Conservation (phyloP, 2,113 vertebrate genomes). For the Procavia capensis region DNA sequence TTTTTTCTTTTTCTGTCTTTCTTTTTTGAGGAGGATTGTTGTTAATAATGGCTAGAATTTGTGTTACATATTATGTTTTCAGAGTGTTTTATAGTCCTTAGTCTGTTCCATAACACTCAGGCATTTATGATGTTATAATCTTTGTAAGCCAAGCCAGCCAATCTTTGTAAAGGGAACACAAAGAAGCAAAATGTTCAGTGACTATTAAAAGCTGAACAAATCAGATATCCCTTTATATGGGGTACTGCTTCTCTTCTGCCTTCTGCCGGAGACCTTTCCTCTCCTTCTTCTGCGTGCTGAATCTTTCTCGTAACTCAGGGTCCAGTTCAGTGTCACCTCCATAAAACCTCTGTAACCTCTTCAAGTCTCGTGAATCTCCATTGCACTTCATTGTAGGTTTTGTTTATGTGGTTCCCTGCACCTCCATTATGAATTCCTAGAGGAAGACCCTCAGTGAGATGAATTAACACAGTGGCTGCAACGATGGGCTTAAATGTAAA, state of each 20-base stretch:
- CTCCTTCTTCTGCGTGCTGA: not conserved
- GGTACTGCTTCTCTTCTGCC: not conserved
- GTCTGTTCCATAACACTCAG: not conserved
- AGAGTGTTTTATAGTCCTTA: not conserved
- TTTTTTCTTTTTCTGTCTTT: not conserved
- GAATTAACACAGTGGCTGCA: too few species aligned
- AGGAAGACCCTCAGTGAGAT: too few species aligned
- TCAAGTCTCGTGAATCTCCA: not conserved
- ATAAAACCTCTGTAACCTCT: not conserved
- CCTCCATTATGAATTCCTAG: not conserved
- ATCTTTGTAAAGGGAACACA: not conserved
- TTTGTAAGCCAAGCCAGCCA: too few species aligned
- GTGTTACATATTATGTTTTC: conserved; percentile 49
- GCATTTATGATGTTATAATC: not conserved
- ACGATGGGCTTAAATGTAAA: too few species aligned
- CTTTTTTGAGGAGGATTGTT: not conserved
- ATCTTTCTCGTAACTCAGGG: not conserved
- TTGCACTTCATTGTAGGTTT: not conserved
- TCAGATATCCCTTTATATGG: not conserved
- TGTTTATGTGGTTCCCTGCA: not conserved
- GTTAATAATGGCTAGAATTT: not conserved
- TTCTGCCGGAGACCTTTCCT: not conserved
- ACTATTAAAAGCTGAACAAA: not conserved
- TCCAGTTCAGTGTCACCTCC: not conserved
- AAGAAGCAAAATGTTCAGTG: not conserved